Evolutionary conservation across 2,888 invertebrate species (phyloP).

Genomic region (Stenoptilia bipunctidactyla): DNA sequence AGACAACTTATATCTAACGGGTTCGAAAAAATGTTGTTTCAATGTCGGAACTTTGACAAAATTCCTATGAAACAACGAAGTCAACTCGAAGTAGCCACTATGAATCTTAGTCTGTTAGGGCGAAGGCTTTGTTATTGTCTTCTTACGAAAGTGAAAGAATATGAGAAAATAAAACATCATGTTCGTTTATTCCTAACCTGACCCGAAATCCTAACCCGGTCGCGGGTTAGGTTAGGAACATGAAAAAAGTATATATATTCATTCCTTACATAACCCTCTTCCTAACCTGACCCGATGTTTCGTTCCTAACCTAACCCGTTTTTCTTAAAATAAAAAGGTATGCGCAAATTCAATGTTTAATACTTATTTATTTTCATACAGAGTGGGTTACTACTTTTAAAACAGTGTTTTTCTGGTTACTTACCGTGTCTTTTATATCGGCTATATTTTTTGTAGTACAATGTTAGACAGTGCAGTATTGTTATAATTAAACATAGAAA

Average conservation of each 20-base stretch:
- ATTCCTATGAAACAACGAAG: too few species aligned
- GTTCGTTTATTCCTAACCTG: background rate
- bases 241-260: background rate
- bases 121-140: too few species aligned
- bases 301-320: background rate
- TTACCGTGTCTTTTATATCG: background rate
- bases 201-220: constrained; percentile 2
- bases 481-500: background rate
- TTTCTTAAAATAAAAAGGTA: background rate
- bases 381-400: background rate
- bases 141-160: too few species aligned
- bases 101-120: too few species aligned
- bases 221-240: background rate
- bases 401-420: background rate
- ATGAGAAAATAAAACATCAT: too few species aligned
- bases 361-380: background rate
- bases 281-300: background rate
- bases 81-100: too few species aligned
- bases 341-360: background rate
- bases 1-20: too few species aligned
- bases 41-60: too few species aligned
- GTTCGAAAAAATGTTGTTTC: too few species aligned
- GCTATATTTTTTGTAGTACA: background rate
- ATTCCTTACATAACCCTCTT: background rate
- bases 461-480: background rate